A percentile compares a stretch with the other conserved stretches of the same genome.
phyloP scores from a whole-genome alignment of 2,113 vertebrate species.

The Garra rufa region DNA sequence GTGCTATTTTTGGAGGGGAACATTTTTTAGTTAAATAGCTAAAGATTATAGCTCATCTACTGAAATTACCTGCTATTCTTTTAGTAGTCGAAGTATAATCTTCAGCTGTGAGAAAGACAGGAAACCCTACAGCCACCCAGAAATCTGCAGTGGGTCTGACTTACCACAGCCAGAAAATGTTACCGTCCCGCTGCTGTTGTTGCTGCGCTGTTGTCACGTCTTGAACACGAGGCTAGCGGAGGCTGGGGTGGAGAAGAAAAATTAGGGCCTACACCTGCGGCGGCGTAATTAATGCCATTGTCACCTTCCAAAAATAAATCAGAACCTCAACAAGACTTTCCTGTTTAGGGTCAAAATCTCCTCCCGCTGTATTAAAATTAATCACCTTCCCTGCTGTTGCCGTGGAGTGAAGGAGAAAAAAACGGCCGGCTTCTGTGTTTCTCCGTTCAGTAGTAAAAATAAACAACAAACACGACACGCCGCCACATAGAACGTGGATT shows the following conservation, averaged over 20 bases:
- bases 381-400: constrained; percentile 62
- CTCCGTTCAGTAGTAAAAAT: constrained; percentile 57
- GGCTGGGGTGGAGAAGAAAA: constrained; percentile 69
- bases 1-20: background rate
- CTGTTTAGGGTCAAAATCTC: constrained; percentile 82
- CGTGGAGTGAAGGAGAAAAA: constrained; percentile 53
- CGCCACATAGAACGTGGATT: constrained; percentile 70
- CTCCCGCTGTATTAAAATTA: constrained; percentile 74
- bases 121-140: constrained; percentile 36
- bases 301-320: constrained; percentile 78
- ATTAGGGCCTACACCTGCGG: constrained; percentile 81
- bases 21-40: background rate
- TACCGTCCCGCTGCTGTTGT: background rate
- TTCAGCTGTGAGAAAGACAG: constrained; percentile 36
- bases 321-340: constrained; percentile 82
- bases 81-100: constrained; percentile 11
- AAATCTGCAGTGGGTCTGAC: constrained; percentile 11
- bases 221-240: constrained; percentile 1
- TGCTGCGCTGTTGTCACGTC: constrained; percentile 46
- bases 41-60: background rate
- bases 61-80: background rate
- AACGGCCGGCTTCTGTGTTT: constrained; percentile 58
- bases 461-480: constrained; percentile 71
- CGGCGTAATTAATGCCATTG: constrained; percentile 79
- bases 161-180: background rate